Percentiles rank a stretch among this genome's conserved stretches.
These are phyloP conservation scores for Siniperca scherzeri DNA, from an alignment of 2,797 vertebrate genomes.

Conservation along the genomic window DNA sequence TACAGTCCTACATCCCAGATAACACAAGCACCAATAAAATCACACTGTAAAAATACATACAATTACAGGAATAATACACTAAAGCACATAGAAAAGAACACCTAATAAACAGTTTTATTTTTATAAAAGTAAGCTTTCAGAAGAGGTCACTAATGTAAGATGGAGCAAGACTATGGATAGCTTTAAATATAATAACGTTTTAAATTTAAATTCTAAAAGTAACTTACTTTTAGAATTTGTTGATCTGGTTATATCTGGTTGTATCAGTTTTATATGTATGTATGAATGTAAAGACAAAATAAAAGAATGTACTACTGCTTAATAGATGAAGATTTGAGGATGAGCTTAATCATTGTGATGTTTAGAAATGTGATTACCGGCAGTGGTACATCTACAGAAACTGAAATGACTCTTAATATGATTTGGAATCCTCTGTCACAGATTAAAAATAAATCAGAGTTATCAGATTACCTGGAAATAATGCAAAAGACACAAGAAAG, in stretches of 20 bases:
- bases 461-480: not conserved
- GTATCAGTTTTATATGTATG: not conserved
- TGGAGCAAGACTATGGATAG: not conserved
- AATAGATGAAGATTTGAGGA: not conserved
- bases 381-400: not conserved
- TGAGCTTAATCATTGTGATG: not conserved
- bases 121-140: no score
- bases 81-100: no score
- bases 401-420: not conserved
- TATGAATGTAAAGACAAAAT: not conserved
- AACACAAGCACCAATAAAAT: not conserved
- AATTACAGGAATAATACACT: not conserved
- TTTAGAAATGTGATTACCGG: not conserved
- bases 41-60: not conserved
- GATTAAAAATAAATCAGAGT: not conserved
- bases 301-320: not conserved
- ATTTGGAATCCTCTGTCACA: not conserved
- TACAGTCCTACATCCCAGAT: not conserved
- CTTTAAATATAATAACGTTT: no score
- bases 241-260: not conserved
- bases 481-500: not conserved
- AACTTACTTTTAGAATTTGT: not conserved
- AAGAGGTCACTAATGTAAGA: no score
- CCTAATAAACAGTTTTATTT: no score
- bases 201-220: not conserved